These are phyloP conservation scores for Cheirogaleus major DNA, from an alignment of 2,797 vertebrate genomes.

Conservation along the genomic window DNA sequence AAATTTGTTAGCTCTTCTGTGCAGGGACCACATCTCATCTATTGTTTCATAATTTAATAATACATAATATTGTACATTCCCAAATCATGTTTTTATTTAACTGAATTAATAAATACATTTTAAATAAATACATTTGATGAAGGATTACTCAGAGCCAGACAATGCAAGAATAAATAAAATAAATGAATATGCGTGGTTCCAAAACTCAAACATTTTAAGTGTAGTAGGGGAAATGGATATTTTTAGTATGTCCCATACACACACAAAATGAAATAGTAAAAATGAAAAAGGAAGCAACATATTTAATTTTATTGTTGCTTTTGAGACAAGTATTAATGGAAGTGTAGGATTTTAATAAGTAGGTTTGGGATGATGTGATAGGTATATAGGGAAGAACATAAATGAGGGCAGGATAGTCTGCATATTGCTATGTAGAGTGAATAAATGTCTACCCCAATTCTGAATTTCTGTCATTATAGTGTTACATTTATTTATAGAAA, in stretches of 20 bases:
- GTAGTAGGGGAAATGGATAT: neutral
- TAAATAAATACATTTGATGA: neutral
- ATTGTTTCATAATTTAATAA: neutral
- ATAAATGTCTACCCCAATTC: neutral
- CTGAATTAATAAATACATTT: neutral
- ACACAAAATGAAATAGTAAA: neutral
- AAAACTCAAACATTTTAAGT: neutral
- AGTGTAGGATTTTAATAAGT: neutral
- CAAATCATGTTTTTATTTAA: neutral
- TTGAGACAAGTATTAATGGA: neutral
- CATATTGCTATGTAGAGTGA: neutral
- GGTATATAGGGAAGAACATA: neutral
- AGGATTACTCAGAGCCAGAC: neutral
- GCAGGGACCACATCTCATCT: neutral
- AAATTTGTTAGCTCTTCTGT: neutral
- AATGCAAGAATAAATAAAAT: neutral
- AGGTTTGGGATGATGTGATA: neutral
- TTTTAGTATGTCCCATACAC: neutral
- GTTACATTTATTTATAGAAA: neutral
- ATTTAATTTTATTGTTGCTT: neutral
- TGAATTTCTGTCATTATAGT: neutral
- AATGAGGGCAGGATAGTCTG: neutral
- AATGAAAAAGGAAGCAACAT: neutral
- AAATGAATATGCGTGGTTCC: neutral
- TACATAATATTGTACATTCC: neutral